Evolutionary conservation across 1,140 invertebrate genomes (phyloP).

Genomic region (Drosophila seguyi): DNA sequence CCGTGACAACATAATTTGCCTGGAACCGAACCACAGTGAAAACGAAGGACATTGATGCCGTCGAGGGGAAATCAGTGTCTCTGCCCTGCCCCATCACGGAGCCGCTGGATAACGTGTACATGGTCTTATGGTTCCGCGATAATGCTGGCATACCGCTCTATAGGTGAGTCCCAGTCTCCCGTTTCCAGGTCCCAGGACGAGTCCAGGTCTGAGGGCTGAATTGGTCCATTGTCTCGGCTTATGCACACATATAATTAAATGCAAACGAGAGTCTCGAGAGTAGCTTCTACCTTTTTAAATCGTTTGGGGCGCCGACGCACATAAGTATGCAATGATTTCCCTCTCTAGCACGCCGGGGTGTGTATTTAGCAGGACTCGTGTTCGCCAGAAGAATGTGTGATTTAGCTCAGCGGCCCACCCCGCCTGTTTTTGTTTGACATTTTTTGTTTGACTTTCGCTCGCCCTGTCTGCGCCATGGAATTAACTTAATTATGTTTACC

Average conservation of each 20-base stretch:
- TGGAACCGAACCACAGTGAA: conserved; percentile 73
- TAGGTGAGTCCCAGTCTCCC: conserved; percentile 88
- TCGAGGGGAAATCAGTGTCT: conserved; percentile 93
- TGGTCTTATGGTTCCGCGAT: conserved; percentile 96
- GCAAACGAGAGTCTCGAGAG: conserved; percentile 72
- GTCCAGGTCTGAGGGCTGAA: conserved; percentile 23
- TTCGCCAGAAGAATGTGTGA: conserved; percentile 46
- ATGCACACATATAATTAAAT: conserved; percentile 78
- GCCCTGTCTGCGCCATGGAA: conserved; percentile 48
- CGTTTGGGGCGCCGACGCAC: conserved; percentile 43
- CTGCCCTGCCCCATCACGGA: conserved; percentile 94
- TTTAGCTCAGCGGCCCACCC: conserved; percentile 29
- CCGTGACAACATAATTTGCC: conserved; percentile 73
- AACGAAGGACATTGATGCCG: conserved; percentile 91
- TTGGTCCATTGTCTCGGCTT: conserved; percentile 62
- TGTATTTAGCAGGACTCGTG: conserved; percentile 22
- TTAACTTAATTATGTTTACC: conserved; percentile 83
- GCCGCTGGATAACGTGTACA: conserved; percentile 92
- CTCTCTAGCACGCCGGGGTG: conserved; percentile 14
- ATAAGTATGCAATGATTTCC: conserved; percentile 53
- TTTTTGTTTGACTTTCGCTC: conserved; percentile 48
- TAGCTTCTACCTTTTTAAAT: conserved; percentile 66
- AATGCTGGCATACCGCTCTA: conserved; percentile 94
- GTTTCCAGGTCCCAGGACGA: neutral
- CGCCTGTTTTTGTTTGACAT: conserved; percentile 48